Base-by-base conservation (phyloP, 2,797 vertebrate genomes). In the Eupleurogrammus muticus region DNA sequence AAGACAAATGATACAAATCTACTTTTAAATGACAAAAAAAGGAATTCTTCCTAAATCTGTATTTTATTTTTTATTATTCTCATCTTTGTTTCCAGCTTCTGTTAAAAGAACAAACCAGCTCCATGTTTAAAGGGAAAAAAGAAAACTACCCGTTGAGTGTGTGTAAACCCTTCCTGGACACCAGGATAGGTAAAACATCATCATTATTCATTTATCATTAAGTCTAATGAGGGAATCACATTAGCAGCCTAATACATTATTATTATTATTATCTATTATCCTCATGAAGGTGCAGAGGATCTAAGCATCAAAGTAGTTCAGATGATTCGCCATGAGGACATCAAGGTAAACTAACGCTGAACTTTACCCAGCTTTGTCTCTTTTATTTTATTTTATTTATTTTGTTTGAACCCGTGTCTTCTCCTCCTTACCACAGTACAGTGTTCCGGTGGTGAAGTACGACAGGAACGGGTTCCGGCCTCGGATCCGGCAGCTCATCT, bases 391-490 rank as follows among this genome's bases (percentile, higher is more conserved):
- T 34, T 55, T 9, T 3, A 42, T 52, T 20, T 50, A 13, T 14
- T 56, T 57, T 70, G 20, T n/a, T n/a, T n/a, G n/a, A n/a, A 83
- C 51, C n/a, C 40, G 40, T 53, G 21, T 38, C 0, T 21, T n/a
- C 63, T 19, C 21, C 38, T 23, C 35, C 61, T n/a, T n/a, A n/a
- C n/a, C 60, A 71, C 94, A 99, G 97, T 99, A 99, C 1, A 94
- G 95, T 0, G 90, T 93, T 38, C 94, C 95, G 0, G 96, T 97
- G 87, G 91, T 96, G 66, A 99, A 99, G 79, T 99, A 97, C 0
- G 96, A 99, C 93, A 93, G 96, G 80, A 98, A 96, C 0, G 96
- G 96, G 5, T 99, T 97, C 91, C 95, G 95, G 70, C 92, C 96
- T 0, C 93, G 96, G 9, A 92, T 91, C 12, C 81, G 98, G 61